Evolutionary conservation across 2,113 vertebrate species (phyloP).

Genomic region (Centrocercus urophasianus): DNA sequence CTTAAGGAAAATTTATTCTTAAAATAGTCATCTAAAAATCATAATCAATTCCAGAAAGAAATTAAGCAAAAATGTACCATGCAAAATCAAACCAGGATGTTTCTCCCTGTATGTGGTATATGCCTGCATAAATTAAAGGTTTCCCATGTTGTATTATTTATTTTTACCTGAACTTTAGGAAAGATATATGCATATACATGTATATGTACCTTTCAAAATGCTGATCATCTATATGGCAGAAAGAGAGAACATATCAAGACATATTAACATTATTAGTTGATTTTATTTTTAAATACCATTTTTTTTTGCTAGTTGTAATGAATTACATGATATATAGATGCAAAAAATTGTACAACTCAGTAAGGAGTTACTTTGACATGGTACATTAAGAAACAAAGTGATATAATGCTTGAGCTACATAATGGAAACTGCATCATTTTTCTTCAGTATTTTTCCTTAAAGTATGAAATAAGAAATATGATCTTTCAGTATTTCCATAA

Average conservation of each 20-base stretch:
- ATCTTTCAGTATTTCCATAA: neutral
- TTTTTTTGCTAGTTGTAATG: neutral
- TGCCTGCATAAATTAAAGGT: neutral
- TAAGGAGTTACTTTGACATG: neutral
- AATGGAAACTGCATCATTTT: neutral
- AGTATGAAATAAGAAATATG: neutral
- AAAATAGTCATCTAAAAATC: neutral
- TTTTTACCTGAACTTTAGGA: neutral
- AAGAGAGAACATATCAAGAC: neutral
- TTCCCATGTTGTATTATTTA: neutral
- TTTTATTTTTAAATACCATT: neutral
- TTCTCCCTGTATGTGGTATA: neutral
- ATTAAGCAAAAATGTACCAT: neutral
- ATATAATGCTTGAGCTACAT: neutral
- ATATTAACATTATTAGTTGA: neutral
- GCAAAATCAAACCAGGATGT: neutral
- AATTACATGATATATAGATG: neutral
- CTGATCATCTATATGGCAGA: neutral
- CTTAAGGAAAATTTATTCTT: neutral
- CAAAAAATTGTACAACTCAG: neutral
- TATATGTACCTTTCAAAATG: neutral
- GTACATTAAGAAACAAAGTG: neutral
- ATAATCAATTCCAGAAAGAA: neutral
- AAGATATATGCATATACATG: neutral
- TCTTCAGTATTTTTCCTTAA: neutral